phyloP scores from a whole-genome alignment of 2,113 vertebrate genomes.

The Spheniscus mendiculus region DNA sequence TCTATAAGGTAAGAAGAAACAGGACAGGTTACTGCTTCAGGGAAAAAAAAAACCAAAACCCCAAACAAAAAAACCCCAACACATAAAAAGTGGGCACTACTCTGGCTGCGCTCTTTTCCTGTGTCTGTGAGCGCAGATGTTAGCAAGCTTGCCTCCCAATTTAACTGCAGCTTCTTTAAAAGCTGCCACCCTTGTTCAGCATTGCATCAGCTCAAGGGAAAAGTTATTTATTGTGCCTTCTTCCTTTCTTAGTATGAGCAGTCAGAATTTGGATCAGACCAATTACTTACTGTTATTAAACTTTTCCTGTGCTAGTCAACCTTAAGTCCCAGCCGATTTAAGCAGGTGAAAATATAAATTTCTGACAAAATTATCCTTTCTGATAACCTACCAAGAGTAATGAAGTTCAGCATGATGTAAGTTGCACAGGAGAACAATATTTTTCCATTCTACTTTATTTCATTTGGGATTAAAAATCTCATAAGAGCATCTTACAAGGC shows the following conservation, averaged over 20 bases:
- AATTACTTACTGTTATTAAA: not conserved
- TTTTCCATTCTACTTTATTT: not conserved
- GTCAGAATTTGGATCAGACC: not conserved
- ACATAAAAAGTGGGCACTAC: not conserved
- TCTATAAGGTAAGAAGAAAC: not conserved
- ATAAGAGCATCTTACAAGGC: not conserved
- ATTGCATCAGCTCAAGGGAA: not conserved
- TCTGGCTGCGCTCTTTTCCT: not conserved
- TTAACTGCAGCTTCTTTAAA: not conserved
- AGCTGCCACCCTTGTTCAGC: not conserved
- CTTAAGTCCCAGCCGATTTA: not conserved
- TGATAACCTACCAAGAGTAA: not conserved
- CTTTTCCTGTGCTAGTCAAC: not conserved
- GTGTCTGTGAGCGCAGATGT: not conserved
- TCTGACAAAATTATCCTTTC: not conserved
- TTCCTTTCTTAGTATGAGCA: not conserved
- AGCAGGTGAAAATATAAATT: not conserved
- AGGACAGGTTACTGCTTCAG: not conserved
- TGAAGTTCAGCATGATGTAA: accelerated
- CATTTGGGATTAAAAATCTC: not conserved
- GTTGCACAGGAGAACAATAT: not conserved
- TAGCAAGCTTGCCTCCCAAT: not conserved
- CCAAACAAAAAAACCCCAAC: too few species aligned
- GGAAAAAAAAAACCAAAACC: not conserved
- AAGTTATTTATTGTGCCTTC: not conserved